phyloP scores from a whole-genome alignment of 2,113 vertebrate species.

The Rattus rattus region DNA sequence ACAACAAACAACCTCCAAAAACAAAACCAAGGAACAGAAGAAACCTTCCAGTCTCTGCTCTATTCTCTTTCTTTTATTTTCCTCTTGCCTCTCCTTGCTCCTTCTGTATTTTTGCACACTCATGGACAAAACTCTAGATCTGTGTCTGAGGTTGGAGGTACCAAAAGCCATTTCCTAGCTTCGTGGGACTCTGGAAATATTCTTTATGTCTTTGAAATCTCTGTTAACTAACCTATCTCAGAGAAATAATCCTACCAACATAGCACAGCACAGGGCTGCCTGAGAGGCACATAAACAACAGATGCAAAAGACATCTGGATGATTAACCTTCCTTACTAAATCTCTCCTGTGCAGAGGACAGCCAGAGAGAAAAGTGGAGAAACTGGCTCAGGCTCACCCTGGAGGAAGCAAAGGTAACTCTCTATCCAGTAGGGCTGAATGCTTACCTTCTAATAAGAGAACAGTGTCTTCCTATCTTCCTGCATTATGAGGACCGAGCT shows the following conservation, averaged over 20 bases:
- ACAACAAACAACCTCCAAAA: too few species aligned
- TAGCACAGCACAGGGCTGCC: background rate
- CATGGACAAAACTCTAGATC: background rate
- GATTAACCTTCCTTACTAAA: background rate
- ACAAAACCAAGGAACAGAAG: background rate
- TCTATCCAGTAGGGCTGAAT: fast-evolving
- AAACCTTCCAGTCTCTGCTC: background rate
- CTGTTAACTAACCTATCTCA: background rate
- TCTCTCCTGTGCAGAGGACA: background rate
- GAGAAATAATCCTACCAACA: background rate
- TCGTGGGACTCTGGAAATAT: background rate
- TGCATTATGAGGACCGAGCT: fast-evolving
- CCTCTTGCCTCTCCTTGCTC: background rate
- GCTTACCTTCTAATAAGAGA: fast-evolving
- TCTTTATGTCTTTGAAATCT: background rate
- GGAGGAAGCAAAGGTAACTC: background rate
- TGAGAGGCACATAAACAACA: background rate
- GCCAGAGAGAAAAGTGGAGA: background rate
- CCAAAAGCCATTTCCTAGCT: background rate
- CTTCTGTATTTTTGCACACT: background rate
- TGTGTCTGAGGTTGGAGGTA: background rate
- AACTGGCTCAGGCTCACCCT: fast-evolving
- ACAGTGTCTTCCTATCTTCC: background rate
- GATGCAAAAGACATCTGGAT: background rate
- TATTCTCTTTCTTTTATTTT: too few species aligned